Conservation (phyloP, 2,113 vertebrate species). For the Falco punctatus region DNA sequence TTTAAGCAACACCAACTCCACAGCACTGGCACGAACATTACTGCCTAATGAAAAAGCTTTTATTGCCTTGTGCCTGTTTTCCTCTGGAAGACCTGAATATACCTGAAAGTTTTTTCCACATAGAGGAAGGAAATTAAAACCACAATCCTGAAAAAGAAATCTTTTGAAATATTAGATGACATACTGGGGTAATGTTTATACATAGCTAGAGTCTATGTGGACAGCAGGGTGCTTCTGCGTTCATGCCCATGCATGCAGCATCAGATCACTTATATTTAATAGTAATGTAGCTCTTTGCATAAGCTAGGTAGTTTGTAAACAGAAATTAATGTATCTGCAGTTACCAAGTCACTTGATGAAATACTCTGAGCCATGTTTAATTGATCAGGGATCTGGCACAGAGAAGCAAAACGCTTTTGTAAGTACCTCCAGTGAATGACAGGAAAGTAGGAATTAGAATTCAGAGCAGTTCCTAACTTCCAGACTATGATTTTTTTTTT, state of each 20-base stretch:
- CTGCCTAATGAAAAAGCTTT: background rate
- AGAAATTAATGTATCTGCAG: background rate
- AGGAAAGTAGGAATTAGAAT: conserved; percentile 28
- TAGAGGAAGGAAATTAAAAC: background rate
- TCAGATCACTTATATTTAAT: background rate
- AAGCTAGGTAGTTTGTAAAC: background rate
- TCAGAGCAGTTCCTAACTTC: conserved; percentile 26
- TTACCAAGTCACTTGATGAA: background rate
- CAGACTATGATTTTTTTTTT: background rate
- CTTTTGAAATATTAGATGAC: background rate
- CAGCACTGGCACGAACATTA: background rate
- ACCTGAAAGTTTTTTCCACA: background rate
- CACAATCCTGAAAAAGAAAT: background rate
- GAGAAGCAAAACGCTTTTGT: background rate
- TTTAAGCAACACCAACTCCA: background rate
- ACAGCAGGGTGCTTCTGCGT: background rate
- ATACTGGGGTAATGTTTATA: background rate
- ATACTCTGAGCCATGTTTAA: conserved; percentile 21
- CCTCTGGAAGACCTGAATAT: background rate
- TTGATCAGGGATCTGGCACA: background rate
- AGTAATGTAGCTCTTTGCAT: background rate
- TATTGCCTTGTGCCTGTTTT: background rate
- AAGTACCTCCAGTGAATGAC: background rate
- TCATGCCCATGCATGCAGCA: accelerated
- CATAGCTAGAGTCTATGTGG: accelerated